phyloP scores from a whole-genome alignment of 2,113 vertebrate species.

The Myiopsitta monachus region DNA sequence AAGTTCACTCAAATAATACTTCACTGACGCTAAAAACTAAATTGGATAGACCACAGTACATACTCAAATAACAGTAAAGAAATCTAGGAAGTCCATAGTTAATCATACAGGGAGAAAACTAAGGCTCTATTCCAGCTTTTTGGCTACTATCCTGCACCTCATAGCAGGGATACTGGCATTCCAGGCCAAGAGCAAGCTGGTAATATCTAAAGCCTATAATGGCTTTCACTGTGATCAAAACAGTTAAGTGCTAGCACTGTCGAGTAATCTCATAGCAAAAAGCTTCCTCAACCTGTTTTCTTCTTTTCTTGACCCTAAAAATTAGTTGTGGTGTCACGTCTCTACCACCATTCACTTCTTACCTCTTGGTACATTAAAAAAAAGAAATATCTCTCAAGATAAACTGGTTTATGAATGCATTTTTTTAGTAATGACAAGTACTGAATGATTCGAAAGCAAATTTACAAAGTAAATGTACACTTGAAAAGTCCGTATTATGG shows the following conservation, averaged over 20 bases:
- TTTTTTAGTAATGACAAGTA: not conserved
- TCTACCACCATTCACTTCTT: not conserved
- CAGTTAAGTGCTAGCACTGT: not conserved
- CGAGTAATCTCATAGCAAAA: not conserved
- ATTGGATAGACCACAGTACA: not conserved
- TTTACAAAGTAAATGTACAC: accelerated
- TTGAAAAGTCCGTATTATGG: not conserved
- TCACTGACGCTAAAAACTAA: not conserved
- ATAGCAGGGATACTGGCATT: not conserved
- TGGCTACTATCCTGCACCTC: not conserved
- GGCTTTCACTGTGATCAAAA: not conserved
- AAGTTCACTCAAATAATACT: not conserved
- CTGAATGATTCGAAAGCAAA: not conserved
- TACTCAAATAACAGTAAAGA: not conserved
- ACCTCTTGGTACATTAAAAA: not conserved
- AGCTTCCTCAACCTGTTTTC: not conserved
- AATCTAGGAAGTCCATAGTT: not conserved
- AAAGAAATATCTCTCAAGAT: not conserved
- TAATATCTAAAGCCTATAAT: not conserved
- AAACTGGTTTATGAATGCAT: not conserved
- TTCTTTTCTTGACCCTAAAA: not conserved
- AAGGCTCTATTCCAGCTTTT: not conserved
- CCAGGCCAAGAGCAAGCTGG: not conserved
- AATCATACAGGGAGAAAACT: not conserved
- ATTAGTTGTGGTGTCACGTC: not conserved